Conservation (phyloP, 2,113 vertebrate species). For the Malurus elegans region DNA sequence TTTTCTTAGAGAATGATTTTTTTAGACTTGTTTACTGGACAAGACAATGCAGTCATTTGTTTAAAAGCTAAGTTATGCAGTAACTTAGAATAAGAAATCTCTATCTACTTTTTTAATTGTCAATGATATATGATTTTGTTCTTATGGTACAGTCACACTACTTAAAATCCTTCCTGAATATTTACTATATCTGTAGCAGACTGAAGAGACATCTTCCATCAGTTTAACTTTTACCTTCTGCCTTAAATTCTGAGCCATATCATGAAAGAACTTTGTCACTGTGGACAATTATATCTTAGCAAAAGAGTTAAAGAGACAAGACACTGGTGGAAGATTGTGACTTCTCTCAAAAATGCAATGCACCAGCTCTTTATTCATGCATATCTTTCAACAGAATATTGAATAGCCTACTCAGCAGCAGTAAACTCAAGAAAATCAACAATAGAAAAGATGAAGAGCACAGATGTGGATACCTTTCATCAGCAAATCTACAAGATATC, state of each 20-base stretch:
- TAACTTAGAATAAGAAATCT: neutral
- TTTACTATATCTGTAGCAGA: neutral
- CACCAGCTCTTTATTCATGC: neutral
- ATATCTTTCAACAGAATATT: neutral
- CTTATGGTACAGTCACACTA: neutral
- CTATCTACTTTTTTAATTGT: neutral
- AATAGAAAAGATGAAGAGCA: neutral
- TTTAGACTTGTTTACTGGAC: neutral
- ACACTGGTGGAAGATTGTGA: neutral
- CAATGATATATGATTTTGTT: neutral
- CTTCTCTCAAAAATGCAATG: neutral
- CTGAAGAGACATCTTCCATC: neutral
- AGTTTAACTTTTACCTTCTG: neutral
- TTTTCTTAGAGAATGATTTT: neutral
- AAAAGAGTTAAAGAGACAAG: neutral
- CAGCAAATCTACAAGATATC: neutral
- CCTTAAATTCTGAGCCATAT: neutral
- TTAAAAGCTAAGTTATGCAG: neutral
- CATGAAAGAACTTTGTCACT: neutral
- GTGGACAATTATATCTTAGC: neutral
- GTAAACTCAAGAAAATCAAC: neutral
- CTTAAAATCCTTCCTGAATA: neutral
- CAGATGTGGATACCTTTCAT: neutral
- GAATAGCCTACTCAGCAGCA: neutral
- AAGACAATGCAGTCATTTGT: neutral